phyloP scores from a whole-genome alignment of 37 sponge, comb jelly and placozoan species.

The Theonella swinhoei region DNA sequence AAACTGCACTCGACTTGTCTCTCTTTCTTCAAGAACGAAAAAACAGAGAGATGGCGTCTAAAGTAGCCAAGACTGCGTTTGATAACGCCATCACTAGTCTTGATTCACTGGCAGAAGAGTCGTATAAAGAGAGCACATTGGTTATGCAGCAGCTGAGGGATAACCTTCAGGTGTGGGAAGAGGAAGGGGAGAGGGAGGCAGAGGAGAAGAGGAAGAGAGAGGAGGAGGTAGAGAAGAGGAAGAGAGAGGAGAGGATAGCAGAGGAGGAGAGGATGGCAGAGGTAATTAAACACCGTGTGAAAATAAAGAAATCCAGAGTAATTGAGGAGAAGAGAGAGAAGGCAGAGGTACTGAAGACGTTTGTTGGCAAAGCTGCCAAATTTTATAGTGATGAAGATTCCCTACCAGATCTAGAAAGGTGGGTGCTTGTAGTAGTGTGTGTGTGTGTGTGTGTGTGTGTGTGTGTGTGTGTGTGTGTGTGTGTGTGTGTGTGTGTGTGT shows the following conservation, averaged over 20 bases:
- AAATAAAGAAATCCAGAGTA: no score
- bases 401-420: no score
- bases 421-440: no score
- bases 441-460: no score
- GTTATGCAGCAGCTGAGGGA: not conserved
- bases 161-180: not conserved
- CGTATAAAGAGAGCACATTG: not conserved
- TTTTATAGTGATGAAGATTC: no score
- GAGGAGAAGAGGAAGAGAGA: conserved; percentile 9
- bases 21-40: not conserved
- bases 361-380: no score
- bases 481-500: no score
- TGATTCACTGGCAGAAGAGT: not conserved
- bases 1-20: not conserved
- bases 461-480: no score
- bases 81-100: conserved; percentile 1
- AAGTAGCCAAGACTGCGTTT: not conserved
- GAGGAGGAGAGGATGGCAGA: not conserved
- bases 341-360: no score
- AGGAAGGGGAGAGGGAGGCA: conserved; percentile 18
- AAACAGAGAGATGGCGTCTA: not conserved
- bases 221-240: not conserved
- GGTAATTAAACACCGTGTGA: not conserved
- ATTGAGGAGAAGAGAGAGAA: no score
- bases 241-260: not conserved